These are phyloP conservation scores for Chelmon rostratus DNA, from an alignment of 2,797 vertebrate genomes.

Conservation along the genomic window DNA sequence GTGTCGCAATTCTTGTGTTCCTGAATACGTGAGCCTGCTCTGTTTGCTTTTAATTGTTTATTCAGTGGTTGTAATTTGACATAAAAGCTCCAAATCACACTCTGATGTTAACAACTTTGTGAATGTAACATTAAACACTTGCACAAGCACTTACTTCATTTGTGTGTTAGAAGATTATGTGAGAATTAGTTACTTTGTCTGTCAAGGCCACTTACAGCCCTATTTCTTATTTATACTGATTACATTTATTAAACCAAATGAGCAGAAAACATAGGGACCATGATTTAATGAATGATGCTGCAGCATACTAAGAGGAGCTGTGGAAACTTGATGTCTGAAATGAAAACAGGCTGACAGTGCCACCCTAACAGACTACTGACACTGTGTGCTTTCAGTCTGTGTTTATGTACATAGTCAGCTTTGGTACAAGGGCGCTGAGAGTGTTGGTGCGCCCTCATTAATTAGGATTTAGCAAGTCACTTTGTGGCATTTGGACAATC, in stretches of 20 bases:
- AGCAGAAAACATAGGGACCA: background rate
- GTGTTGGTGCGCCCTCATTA: background rate
- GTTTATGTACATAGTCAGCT: background rate
- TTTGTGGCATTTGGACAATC: conserved; percentile 1
- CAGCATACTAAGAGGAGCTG: background rate
- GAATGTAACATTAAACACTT: background rate
- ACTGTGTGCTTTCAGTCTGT: background rate
- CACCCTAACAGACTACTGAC: background rate
- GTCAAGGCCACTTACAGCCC: background rate
- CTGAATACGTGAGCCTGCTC: background rate
- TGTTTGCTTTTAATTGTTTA: background rate
- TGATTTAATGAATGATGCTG: background rate
- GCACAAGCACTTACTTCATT: background rate
- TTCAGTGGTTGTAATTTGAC: background rate
- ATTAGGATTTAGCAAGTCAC: background rate
- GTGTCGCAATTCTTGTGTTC: conserved; percentile 16
- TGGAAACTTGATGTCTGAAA: background rate
- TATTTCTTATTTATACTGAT: background rate
- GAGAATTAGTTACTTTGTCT: background rate
- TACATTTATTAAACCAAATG: background rate
- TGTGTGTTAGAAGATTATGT: background rate
- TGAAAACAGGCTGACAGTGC: background rate
- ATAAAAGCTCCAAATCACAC: background rate
- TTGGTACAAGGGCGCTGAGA: background rate
- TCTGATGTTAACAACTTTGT: background rate